A percentile compares a stretch with the other conserved stretches of the same genome.
Conservation (phyloP, 2,113 vertebrate species). For the Mixornis gularis region DNA sequence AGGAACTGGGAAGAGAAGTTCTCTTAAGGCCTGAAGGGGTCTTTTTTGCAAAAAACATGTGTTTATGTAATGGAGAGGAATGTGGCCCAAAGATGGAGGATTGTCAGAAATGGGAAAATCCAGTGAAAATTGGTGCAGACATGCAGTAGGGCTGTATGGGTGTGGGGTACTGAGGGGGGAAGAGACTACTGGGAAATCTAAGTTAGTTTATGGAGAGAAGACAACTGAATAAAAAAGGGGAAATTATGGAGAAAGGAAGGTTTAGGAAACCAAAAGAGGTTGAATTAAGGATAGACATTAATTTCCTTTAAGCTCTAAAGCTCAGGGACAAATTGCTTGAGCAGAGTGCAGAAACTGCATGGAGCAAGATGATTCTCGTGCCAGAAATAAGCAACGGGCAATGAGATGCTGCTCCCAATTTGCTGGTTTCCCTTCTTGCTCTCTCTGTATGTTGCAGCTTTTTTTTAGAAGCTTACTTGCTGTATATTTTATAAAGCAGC, state of each 20-base stretch:
- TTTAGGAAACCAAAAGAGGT: not conserved
- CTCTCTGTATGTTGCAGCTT: not conserved
- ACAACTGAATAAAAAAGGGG: not conserved
- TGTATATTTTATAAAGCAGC: not conserved
- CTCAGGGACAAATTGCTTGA: not conserved
- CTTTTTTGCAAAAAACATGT: not conserved
- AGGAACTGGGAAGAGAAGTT: not conserved
- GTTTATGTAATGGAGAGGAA: not conserved
- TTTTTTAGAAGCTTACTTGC: not conserved
- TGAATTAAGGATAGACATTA: not conserved
- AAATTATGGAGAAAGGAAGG: not conserved
- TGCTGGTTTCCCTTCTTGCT: not conserved
- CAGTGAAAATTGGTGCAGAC: not conserved
- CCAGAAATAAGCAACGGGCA: not conserved
- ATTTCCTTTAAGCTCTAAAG: not conserved
- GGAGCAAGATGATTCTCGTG: not conserved
- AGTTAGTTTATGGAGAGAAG: not conserved
- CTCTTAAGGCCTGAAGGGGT: not conserved
- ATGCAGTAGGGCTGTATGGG: not conserved
- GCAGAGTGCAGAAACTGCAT: not conserved
- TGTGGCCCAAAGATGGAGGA: not conserved
- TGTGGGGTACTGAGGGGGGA: fast-evolving
- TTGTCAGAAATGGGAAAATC: not conserved
- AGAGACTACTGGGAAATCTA: not conserved
- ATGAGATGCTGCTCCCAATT: not conserved